These are phyloP conservation scores for Perizoma flavofasciatum DNA, from an alignment of 2,888 invertebrate species.

Conservation along the genomic window DNA sequence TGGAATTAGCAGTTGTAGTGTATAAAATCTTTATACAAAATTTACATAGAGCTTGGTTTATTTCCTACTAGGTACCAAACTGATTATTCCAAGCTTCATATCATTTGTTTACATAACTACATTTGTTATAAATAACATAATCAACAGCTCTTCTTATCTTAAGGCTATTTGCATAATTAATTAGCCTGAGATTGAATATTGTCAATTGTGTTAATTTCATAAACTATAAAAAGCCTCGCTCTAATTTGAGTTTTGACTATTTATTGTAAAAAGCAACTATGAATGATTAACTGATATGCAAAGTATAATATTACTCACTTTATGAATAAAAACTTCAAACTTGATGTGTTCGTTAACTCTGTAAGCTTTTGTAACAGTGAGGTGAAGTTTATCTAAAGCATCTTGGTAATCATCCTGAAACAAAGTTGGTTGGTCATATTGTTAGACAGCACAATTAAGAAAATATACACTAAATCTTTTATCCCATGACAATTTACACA, in stretches of 20 bases:
- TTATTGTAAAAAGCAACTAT: too few relatives aligned
- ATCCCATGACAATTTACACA: too few relatives aligned
- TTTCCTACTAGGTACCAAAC: too few relatives aligned
- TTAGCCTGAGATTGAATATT: neutral
- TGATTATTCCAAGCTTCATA: neutral
- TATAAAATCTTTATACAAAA: too few relatives aligned
- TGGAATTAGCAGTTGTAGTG: too few relatives aligned
- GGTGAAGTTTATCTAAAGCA: conserved; percentile 95
- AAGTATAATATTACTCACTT: conserved; percentile 76
- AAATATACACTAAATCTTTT: too few relatives aligned
- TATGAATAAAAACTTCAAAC: conserved; percentile 99
- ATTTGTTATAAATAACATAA: neutral
- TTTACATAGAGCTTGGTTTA: too few relatives aligned
- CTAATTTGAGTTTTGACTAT: neutral
- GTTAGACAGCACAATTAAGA: neutral
- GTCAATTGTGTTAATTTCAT: neutral
- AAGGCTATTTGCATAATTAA: neutral
- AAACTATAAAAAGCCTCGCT: neutral
- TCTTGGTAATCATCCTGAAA: conserved; percentile 97
- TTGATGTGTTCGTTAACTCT: conserved; percentile 98
- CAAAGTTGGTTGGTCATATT: conserved; percentile 22
- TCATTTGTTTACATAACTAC: neutral
- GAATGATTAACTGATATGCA: too few relatives aligned
- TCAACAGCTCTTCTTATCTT: neutral
- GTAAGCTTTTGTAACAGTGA: conserved; percentile 97